Conservation (phyloP, 2,797 vertebrate species). For the Kryptopterus vitreolus region DNA sequence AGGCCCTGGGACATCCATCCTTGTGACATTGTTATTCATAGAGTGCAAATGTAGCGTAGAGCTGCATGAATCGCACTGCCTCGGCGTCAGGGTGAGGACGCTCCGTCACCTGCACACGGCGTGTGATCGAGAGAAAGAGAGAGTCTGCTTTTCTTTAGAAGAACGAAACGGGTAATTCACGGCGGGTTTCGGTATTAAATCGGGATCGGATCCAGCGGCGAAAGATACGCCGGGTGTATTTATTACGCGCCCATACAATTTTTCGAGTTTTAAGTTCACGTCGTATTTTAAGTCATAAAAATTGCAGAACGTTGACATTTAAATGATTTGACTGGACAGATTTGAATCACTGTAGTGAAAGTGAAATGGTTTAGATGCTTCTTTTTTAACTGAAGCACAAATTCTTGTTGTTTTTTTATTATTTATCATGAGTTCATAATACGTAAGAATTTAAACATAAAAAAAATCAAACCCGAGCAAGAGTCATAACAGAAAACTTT, state of each 20-base stretch:
- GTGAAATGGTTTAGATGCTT: background rate
- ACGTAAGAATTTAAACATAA: no score
- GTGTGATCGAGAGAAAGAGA: slow-evolving; percentile 38
- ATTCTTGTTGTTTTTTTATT: background rate
- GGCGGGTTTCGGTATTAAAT: background rate
- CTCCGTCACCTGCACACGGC: slow-evolving; percentile 36
- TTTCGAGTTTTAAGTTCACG: background rate
- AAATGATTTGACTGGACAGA: background rate
- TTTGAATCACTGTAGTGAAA: background rate
- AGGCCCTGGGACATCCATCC: slow-evolving; percentile 33
- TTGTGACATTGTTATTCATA: slow-evolving; percentile 45
- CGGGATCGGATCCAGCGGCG: background rate
- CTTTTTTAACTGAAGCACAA: background rate
- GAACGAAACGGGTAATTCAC: slow-evolving; percentile 27
- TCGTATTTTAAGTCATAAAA: no score
- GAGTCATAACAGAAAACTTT: background rate
- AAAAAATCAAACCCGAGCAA: background rate
- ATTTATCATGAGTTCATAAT: no score
- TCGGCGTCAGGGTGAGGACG: slow-evolving; percentile 7
- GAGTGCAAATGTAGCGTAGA: slow-evolving; percentile 38
- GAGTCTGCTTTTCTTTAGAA: background rate
- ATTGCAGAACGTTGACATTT: background rate
- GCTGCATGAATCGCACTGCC: slow-evolving; percentile 27
- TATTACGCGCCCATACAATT: background rate
- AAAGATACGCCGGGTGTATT: background rate